Evolutionary conservation across 1,140 invertebrate species (phyloP), one percentile per base, ranked within the genome.

Genomic region (Maconellicoccus hirsutus): DNA sequence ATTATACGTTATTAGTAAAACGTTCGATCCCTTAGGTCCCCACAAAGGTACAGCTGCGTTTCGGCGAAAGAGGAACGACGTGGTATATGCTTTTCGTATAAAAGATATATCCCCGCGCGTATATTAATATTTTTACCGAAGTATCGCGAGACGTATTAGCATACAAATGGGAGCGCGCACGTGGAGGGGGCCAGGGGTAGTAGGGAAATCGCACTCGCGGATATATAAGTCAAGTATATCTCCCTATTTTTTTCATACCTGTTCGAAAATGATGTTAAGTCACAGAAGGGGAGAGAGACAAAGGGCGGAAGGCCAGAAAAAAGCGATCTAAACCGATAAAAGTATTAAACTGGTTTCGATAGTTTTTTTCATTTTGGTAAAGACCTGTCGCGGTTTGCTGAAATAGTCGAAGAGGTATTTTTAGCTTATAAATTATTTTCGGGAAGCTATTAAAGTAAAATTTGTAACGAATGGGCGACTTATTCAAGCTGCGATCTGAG

Each of bases 1-100:
- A 66, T 66, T 66, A 66, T 66, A 23, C 61, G 61, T 66, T 66
- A 66, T 66, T 66, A 66, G 61, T 66, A 66, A 66, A 66, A 66
- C 61, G 25, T 66, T 66, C 61, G 61, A 66, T 66, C 22, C 19
- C 61, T 66, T 25, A 25, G 19, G 61, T 23, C 22, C 4, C 25
- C 7, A 4, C 61, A 59, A 16, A 16, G 42, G 2, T 66, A 26
- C 61, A 66, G 19, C 61, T 66, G 61, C 42, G 42, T 52, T 52
- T 12, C 3, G 12, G 12, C 3, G 4, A 33, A 33, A 12, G 29
- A 33, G 29, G 12, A 6, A 3, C 29, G 29, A 12, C 29, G 12
- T 33, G 29, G 12, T 33, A 3, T 33, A 3, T 33, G 29, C 4
- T 12, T 6, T 33, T 33, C 12, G 12, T 33, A 52, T 52, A 52